Conservation (phyloP, 35 echinoderm and acorn worm genomes). For the Apostichopus californicus region DNA sequence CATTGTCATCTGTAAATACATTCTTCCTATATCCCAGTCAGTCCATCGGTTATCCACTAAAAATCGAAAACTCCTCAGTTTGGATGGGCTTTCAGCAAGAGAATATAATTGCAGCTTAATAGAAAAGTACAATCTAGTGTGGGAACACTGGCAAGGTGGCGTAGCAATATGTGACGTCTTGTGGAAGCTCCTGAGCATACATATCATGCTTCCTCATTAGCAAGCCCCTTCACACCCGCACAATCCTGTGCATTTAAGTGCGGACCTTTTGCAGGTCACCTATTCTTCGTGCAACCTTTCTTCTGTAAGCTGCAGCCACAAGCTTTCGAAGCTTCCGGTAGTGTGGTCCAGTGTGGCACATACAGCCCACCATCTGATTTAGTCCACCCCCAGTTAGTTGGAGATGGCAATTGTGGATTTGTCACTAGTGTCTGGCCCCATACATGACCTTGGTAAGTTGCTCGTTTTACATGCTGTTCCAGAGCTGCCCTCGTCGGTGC, state of each 20-base stretch:
- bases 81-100: no score
- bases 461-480: conserved; percentile 12
- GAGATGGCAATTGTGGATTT: neutral
- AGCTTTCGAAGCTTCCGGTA: conserved; percentile 23
- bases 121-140: no score
- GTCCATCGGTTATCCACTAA: no score
- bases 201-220: neutral
- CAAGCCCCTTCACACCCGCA: neutral
- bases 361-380: conserved; percentile 3
- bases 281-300: neutral
- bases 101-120: no score
- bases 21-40: no score
- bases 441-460: conserved; percentile 4
- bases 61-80: no score
- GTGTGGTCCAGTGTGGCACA: conserved; percentile 7
- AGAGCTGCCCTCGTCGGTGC: conserved; percentile 1
- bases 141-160: no score
- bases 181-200: no score
- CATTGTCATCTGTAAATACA: no score
- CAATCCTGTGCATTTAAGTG: conserved; percentile 3
- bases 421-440: neutral
- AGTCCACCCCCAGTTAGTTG: conserved; percentile 28
- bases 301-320: neutral
- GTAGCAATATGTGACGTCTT: no score
- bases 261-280: neutral